Conservation (phyloP, 2,113 vertebrate genomes). For the Sinocyclocheilus rhinocerous region DNA sequence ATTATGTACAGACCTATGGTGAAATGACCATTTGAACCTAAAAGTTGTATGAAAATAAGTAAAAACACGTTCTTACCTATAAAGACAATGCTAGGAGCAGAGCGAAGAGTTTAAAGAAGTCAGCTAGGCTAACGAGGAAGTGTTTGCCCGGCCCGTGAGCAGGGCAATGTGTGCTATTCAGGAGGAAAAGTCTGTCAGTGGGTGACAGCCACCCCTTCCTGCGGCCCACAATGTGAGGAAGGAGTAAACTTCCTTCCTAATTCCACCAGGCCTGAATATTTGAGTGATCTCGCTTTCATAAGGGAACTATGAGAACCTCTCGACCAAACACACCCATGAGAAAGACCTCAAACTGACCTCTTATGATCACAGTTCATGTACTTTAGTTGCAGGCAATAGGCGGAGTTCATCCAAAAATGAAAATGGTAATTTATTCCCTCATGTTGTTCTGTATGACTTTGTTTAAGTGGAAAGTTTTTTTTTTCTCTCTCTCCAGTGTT, state of each 20-base stretch:
- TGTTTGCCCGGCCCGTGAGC: constrained; percentile 38
- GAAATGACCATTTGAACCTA: too few relatives aligned
- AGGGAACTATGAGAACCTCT: constrained; percentile 29
- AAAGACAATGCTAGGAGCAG: background rate
- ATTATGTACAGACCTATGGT: background rate
- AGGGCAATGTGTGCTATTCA: constrained; percentile 58
- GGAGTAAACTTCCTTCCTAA: constrained; percentile 57
- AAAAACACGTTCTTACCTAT: constrained; percentile 30
- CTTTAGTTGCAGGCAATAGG: background rate
- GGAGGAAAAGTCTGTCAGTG: constrained; percentile 74
- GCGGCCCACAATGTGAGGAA: constrained; percentile 72
- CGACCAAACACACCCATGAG: constrained; percentile 20
- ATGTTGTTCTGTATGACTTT: background rate
- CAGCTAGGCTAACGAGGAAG: constrained; percentile 29
- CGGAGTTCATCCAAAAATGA: background rate
- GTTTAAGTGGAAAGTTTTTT: background rate
- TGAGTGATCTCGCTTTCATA: constrained; percentile 33
- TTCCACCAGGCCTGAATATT: constrained; percentile 39
- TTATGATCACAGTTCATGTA: background rate
- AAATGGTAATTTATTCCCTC: background rate
- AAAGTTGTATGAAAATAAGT: background rate
- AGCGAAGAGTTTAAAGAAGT: constrained; percentile 18
- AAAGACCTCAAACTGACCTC: background rate
- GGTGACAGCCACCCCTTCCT: constrained; percentile 71
- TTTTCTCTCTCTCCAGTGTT: background rate